These are phyloP conservation scores for Rostratula benghalensis DNA, from an alignment of 2,113 vertebrate species.

Conservation along the genomic window DNA sequence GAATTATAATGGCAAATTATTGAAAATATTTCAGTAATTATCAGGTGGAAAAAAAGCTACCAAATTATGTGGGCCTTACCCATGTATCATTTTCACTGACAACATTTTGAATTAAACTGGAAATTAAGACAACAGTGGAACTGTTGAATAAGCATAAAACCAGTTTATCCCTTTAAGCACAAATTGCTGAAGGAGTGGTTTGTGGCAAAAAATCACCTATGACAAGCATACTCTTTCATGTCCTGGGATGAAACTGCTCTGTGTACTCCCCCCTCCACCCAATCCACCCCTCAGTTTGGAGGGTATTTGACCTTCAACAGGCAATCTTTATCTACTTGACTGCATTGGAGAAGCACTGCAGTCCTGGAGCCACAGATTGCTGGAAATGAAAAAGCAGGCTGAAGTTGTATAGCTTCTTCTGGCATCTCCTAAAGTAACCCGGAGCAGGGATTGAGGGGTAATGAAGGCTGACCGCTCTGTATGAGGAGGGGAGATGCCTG, in stretches of 20 bases:
- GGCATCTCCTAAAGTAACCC: not conserved
- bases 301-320: not conserved
- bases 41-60: not conserved
- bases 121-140: not conserved
- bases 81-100: not conserved
- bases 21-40: not conserved
- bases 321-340: not conserved
- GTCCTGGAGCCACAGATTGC: not conserved
- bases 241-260: not conserved
- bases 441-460: not conserved
- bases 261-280: not conserved
- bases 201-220: not conserved
- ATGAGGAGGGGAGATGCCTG: not conserved
- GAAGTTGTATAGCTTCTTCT: not conserved
- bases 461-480: not conserved
- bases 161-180: not conserved
- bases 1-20: not conserved
- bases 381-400: not conserved
- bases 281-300: not conserved
- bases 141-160: not conserved
- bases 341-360: not conserved
- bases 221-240: not conserved
- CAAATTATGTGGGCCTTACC: not conserved
- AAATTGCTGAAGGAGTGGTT: not conserved
- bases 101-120: not conserved